phyloP scores from a whole-genome alignment of 2,888 invertebrate genomes.

The Dasysyrphus albostriatus region DNA sequence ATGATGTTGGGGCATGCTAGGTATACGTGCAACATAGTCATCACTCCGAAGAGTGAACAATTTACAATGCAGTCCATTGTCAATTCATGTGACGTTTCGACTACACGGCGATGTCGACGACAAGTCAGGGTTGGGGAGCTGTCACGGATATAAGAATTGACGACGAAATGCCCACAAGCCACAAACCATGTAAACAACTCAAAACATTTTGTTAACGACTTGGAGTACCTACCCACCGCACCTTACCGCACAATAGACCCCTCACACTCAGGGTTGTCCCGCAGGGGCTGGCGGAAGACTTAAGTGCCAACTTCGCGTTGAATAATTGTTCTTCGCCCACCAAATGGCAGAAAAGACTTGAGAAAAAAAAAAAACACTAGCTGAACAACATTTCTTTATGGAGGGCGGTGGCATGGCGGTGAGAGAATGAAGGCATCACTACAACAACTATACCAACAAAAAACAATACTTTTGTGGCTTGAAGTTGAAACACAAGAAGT shows the following conservation, averaged over 20 bases:
- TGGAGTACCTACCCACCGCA: conserved; percentile 18
- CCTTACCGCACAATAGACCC: conserved; percentile 30
- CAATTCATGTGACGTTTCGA: conserved; percentile 67
- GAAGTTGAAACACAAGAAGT: conserved; percentile 52
- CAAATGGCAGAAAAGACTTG: conserved; percentile 56
- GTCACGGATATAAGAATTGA: conserved; percentile 64
- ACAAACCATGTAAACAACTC: conserved; percentile 74
- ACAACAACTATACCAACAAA: conserved; percentile 14
- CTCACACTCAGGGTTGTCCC: conserved; percentile 3
- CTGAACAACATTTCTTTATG: conserved; percentile 20
- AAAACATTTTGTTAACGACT: conserved; percentile 76
- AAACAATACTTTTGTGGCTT: conserved; percentile 35
- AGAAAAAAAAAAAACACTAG: conserved; percentile 27
- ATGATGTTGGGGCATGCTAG: not conserved
- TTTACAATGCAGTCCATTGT: conserved; percentile 68
- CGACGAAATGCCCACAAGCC: conserved; percentile 73
- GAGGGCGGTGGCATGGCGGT: not conserved
- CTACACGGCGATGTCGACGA: conserved; percentile 24
- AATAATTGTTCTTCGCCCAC: conserved; percentile 72
- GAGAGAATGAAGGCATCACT: not conserved
- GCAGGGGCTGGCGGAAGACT: conserved; percentile 42
- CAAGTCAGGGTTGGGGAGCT: conserved; percentile 9
- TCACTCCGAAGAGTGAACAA: conserved; percentile 57
- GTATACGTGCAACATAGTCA: conserved; percentile 55
- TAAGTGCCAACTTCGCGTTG: conserved; percentile 61